A percentile compares a stretch with the other conserved stretches of the same genome.
phyloP scores from a whole-genome alignment of 2,888 invertebrate species.

The Mesodorylaimus sp. region DNA sequence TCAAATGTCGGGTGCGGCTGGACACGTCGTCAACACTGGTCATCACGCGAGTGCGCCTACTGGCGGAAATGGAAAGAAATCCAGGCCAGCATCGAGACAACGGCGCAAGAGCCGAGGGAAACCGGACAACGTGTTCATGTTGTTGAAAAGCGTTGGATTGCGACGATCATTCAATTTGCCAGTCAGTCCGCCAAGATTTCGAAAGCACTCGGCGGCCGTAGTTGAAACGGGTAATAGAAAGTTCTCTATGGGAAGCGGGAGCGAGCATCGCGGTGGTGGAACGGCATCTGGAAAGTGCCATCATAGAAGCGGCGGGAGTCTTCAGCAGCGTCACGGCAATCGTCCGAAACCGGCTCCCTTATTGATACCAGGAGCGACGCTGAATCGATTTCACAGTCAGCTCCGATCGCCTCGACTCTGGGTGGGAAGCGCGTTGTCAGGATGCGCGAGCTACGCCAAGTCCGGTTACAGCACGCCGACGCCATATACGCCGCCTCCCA shows the following conservation, averaged over 20 bases:
- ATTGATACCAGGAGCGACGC: background rate
- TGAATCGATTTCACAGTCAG: conserved; percentile 36
- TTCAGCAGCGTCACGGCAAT: too few relatives aligned
- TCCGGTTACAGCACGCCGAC: conserved; percentile 33
- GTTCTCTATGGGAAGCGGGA: too few relatives aligned
- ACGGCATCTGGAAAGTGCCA: too few relatives aligned
- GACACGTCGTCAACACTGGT: too few relatives aligned
- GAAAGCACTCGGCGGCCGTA: background rate
- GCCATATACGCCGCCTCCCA: conserved; percentile 77
- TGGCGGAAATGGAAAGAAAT: background rate
- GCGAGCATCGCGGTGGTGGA: too few relatives aligned
- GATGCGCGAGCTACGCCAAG: background rate
- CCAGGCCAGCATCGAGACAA: background rate
- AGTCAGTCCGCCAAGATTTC: conserved; percentile 6
- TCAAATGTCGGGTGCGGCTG: too few relatives aligned
- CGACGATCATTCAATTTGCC: background rate
- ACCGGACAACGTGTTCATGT: conserved; percentile 10
- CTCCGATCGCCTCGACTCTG: conserved; percentile 36
- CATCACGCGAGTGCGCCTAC: background rate
- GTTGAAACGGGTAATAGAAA: too few relatives aligned
- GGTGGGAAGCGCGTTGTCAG: conserved; percentile 15
- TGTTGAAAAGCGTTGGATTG: background rate
- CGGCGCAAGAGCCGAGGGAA: conserved; percentile 6
- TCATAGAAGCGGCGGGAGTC: too few relatives aligned
- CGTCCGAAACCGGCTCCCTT: background rate